phyloP scores from a whole-genome alignment of 2,797 vertebrate genomes.

The Hypotaenidia philippensis region DNA sequence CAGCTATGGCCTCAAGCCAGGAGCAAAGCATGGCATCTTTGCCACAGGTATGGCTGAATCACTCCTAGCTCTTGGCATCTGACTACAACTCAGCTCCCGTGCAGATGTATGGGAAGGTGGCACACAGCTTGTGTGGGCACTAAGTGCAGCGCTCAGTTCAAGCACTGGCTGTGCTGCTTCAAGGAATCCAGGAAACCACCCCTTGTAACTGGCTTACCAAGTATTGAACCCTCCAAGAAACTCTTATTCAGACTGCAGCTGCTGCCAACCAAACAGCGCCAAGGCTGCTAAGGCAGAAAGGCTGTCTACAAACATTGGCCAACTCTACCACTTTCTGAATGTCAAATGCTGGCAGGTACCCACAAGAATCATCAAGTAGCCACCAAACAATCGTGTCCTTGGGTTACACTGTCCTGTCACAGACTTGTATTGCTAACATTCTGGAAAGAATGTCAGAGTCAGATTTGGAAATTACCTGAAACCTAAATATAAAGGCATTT shows the following conservation, averaged over 20 bases:
- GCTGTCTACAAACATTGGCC: background rate
- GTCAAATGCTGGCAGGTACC: background rate
- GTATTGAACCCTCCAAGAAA: background rate
- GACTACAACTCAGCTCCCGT: background rate
- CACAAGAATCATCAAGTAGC: background rate
- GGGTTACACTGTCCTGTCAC: background rate
- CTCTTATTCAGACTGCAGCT: background rate
- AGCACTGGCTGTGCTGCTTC: background rate
- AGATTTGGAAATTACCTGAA: background rate
- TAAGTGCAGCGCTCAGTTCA: background rate
- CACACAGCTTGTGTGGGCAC: background rate
- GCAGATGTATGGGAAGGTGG: background rate
- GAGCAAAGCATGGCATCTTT: background rate
- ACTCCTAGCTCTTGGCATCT: background rate
- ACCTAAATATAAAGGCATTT: background rate
- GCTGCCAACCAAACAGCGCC: background rate
- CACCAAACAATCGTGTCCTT: background rate
- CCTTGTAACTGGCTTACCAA: background rate
- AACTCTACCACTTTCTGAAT: background rate
- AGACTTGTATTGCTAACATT: background rate
- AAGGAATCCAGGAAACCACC: background rate
- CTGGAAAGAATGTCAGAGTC: background rate
- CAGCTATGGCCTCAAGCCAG: background rate
- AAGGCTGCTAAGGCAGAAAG: background rate
- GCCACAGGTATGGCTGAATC: background rate